Evolutionary conservation across 2,113 vertebrate species (phyloP), one percentile per base, ranked within the genome.

Genomic region (Siniperca knerii): DNA sequence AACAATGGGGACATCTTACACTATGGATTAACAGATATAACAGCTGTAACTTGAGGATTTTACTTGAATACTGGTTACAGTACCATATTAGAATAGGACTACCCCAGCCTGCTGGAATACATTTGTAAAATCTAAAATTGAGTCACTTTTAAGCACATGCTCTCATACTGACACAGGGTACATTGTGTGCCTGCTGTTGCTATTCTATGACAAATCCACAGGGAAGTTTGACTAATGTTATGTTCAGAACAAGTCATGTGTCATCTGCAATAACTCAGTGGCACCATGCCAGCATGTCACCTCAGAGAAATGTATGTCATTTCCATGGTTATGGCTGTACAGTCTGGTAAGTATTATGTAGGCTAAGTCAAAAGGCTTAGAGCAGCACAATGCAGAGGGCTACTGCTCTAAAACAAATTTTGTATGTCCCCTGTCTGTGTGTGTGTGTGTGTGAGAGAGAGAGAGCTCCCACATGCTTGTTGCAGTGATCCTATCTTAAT

Each of bases 261-360:
- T 90, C 76, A 79, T 71, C 40, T 42, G 57, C 20, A 64, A 29
- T 71, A 76, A 81, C 62, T 79, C 60, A 78, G 73, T 3, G 68
- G 87, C 76, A 64, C 77, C 29, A 35, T 42, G 67, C 37, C 75
- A 84, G 73, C 79, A 84, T 84, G 78, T 90, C 86, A 91, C 65
- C 50, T 81, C 88, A n/a, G 9, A 82, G 71, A 90, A 93, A 94
- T 93, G 81, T 89, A 82, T 92, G 92, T 91, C 92, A 88, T 91
- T 90, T 79, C 94, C 89, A 90, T 90, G 92, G 92, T 77, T 88
- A 92, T 78, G 18, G 65, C 82, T 58, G 79, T 78, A 81, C 89
- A 80, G 85, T 71, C 86, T 87, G 86, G 77, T 72, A 84, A 85
- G 86, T 57, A 66, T 90, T 88, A 92, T 93, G 89, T 92, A 85